phyloP scores from a whole-genome alignment of 2,797 vertebrate species.

The Sebastes hopkinsi region DNA sequence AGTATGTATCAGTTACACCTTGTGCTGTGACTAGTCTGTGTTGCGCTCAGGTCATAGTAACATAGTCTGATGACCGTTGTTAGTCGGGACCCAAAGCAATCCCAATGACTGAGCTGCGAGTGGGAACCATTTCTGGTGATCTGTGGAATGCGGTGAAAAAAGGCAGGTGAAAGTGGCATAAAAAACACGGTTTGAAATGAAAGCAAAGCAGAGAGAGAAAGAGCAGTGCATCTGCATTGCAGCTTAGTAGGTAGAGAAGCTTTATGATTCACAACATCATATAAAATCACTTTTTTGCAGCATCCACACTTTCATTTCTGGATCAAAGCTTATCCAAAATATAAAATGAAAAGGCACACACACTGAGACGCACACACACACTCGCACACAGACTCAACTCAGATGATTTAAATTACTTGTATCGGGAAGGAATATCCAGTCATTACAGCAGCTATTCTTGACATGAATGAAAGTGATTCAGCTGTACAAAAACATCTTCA shows the following conservation, averaged over 20 bases:
- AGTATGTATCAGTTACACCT: too few species aligned
- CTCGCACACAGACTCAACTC: background rate
- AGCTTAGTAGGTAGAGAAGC: background rate
- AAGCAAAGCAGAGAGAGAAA: background rate
- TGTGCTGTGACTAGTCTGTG: background rate
- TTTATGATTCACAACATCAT: background rate
- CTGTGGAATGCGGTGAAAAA: background rate
- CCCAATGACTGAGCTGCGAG: background rate
- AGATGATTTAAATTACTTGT: background rate
- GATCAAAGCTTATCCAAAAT: constrained; percentile 15
- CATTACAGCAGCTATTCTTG: background rate
- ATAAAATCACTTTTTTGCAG: background rate
- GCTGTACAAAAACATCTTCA: background rate
- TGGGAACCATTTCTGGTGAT: background rate
- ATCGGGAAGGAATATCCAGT: background rate
- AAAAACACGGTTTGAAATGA: background rate
- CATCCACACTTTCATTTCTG: constrained; percentile 3
- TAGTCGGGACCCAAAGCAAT: background rate
- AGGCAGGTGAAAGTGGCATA: background rate
- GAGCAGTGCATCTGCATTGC: background rate
- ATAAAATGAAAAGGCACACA: background rate
- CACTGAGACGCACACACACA: background rate
- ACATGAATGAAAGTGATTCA: constrained; percentile 1
- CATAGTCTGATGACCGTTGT: background rate
- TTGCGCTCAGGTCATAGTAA: background rate